Conservation (phyloP, 2,113 vertebrate species). For the Tachuris rubrigastra region DNA sequence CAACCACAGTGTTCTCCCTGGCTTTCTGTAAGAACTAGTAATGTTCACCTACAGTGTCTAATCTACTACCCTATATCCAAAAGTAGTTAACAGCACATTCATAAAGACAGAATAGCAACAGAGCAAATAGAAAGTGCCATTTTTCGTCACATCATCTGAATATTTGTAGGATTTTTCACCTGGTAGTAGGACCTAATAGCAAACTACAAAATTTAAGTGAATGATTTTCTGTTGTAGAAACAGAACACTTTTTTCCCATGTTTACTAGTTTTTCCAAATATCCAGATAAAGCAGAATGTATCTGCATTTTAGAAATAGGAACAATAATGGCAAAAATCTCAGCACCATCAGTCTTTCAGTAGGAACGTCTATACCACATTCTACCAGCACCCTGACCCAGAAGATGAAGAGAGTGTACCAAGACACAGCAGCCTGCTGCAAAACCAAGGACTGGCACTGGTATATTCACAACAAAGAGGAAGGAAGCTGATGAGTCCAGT, state of each 20-base stretch:
- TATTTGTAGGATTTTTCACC: not conserved
- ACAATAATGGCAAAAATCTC: not conserved
- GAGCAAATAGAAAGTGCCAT: not conserved
- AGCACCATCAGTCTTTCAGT: not conserved
- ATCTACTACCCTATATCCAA: not conserved
- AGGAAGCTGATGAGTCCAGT: not conserved
- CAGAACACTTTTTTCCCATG: not conserved
- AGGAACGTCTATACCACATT: not conserved
- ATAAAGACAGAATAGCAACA: not conserved
- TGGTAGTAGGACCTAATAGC: not conserved
- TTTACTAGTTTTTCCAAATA: not conserved
- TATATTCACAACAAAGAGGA: not conserved
- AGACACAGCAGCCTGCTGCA: not conserved
- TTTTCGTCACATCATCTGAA: not conserved
- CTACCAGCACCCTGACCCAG: not conserved
- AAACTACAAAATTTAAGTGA: not conserved
- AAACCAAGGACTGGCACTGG: not conserved
- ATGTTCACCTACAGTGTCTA: not conserved
- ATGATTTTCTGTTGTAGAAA: not conserved
- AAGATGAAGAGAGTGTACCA: not conserved
- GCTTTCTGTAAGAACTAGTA: not conserved
- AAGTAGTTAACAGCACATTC: not conserved
- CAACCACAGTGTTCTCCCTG: not conserved
- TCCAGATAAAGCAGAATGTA: not conserved
- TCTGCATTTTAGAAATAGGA: not conserved